phyloP scores from a whole-genome alignment of 1,140 invertebrate species.

The Mactra quadrangularis region DNA sequence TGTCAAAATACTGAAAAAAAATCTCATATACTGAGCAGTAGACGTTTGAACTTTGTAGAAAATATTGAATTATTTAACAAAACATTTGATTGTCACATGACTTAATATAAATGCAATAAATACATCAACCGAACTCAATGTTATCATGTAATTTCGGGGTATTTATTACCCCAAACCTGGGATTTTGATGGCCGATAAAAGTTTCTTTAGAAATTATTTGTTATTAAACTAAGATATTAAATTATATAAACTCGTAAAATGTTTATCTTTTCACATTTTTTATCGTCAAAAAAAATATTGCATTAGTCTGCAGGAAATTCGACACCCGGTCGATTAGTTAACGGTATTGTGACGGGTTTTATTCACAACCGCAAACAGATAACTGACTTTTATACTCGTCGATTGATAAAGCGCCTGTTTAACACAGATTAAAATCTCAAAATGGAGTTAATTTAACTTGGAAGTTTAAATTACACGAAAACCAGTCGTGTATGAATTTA shows the following conservation, averaged over 20 bases:
- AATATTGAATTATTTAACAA: too few species aligned
- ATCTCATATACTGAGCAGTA: too few species aligned
- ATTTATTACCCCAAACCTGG: background rate
- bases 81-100: too few species aligned
- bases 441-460: background rate
- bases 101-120: too few species aligned
- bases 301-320: constrained; percentile 29
- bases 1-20: too few species aligned
- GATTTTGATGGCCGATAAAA: background rate
- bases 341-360: background rate
- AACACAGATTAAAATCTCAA: constrained; percentile 5
- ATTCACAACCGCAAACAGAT: background rate
- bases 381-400: background rate
- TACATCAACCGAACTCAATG: too few species aligned
- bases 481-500: constrained; percentile 20
- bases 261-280: too few species aligned
- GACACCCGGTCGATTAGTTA: background rate
- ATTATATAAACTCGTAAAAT: too few species aligned
- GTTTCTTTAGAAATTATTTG: too few species aligned
- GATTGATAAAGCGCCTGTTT: background rate
- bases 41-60: too few species aligned
- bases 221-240: too few species aligned
- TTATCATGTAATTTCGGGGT: too few species aligned
- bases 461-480: background rate
- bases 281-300: constrained; percentile 6